Conservation (phyloP, 2,113 vertebrate genomes). For the Micronycteris hirsuta region DNA sequence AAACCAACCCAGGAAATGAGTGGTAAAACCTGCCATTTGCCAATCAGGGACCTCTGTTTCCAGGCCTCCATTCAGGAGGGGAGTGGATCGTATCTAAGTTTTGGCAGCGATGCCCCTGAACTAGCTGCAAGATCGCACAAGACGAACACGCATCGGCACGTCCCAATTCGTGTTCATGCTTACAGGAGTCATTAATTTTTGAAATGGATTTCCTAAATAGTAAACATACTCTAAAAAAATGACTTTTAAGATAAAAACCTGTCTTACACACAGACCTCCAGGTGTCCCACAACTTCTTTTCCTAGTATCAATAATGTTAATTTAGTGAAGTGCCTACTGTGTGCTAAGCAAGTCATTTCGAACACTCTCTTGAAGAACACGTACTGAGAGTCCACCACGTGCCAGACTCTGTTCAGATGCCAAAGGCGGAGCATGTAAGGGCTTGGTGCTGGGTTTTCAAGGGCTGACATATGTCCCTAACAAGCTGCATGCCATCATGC, state of each 20-base stretch:
- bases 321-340: background rate
- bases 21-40: background rate
- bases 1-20: background rate
- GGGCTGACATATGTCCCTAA: background rate
- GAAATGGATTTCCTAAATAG: background rate
- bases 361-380: background rate
- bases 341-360: background rate
- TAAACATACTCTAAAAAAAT: background rate
- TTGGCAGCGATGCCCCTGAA: background rate
- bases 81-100: background rate
- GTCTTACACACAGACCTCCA: background rate
- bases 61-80: background rate
- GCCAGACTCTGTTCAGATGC: background rate
- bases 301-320: background rate
- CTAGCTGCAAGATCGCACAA: background rate
- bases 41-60: background rate
- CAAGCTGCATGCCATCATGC: background rate
- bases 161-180: background rate
- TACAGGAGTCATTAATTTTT: background rate
- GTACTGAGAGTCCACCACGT: background rate
- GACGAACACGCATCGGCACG: fast-evolving
- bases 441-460: background rate
- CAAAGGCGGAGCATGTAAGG: background rate
- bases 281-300: background rate
- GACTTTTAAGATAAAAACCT: background rate